Evolutionary conservation across 2,888 invertebrate species (phyloP), one percentile per base, ranked within the genome.

Genomic region (Tetragonula carbonaria): DNA sequence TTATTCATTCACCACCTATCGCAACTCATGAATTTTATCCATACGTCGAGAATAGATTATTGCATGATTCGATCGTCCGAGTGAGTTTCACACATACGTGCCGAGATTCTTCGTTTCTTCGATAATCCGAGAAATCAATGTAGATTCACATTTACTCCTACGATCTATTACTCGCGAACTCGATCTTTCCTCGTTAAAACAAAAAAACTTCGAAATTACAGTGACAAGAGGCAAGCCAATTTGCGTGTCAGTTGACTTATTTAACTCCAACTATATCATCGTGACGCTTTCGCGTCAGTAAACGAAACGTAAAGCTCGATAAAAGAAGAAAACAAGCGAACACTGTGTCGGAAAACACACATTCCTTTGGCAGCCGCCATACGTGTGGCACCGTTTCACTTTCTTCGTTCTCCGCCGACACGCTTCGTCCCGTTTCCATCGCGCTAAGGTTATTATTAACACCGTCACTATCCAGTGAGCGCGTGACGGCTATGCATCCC

Each of bases 81-180:
- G 23, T 23, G 23, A 23, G 68, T 79, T 79, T 79, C 63, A 67
- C 62, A 13, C 53, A 11, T 33, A 18, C 5, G 18, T 16, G 53
- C 5, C 38, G 51, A 23, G 57, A 57, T n/a, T 65, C 78, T 72
- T 78, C 74, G 82, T 84, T 83, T 84, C 3, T 3, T 82, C 84
- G 78, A 83, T 83, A 83, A 77, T 77, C 62, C 57, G 23, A n/a
- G 33, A 33, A 68, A 75, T 78, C 68, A 4, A 28, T 59, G 53
- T 18, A 74, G 83, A 84, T 83, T 8, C 0, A 45, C 84, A 83
- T 83, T 84, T 1, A 11, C 45, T 45, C 45, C 45, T 0, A 45
- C 45, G 1, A 8, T 11, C 45, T 11, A 11, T 45, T 45, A 8
- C 1, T 1, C 0, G 45, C 45, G 45, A 2, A 2, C 8, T 45